A percentile compares a stretch with the other conserved stretches of the same genome.
Conservation (phyloP, 2,113 vertebrate species). For the Tylochromis polylepis region DNA sequence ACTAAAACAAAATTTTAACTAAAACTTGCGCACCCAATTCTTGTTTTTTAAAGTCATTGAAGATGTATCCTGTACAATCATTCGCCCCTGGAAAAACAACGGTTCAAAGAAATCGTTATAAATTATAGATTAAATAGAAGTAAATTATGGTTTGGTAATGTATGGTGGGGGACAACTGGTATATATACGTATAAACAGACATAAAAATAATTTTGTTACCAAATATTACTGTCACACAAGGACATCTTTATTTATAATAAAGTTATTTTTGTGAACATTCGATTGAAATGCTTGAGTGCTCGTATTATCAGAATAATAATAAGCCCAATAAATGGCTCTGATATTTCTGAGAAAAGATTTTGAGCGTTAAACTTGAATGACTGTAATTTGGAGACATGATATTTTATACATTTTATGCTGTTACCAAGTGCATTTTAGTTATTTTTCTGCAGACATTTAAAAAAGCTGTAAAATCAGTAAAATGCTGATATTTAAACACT, state of each 20-base stretch:
- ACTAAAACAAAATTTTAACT: background rate
- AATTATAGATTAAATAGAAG: background rate
- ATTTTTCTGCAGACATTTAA: background rate
- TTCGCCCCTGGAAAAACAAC: background rate
- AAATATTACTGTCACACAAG: background rate
- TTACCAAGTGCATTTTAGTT: background rate
- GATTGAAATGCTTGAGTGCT: background rate
- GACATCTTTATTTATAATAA: background rate
- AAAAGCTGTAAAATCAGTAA: background rate
- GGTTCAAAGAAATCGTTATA: background rate
- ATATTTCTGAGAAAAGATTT: background rate
- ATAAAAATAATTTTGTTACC: background rate
- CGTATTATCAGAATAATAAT: rapidly evolving
- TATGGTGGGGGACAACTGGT: rapidly evolving
- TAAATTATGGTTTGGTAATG: background rate
- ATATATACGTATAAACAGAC: rapidly evolving
- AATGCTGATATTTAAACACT: rapidly evolving
- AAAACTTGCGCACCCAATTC: background rate
- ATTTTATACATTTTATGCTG: background rate
- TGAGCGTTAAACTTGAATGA: background rate
- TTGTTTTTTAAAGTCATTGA: background rate
- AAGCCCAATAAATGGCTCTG: background rate
- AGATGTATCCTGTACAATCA: background rate
- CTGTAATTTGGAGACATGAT: background rate
- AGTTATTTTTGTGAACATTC: background rate